Evolutionary conservation across 2,797 vertebrate genomes (phyloP).

Genomic region (Menidia menidia): DNA sequence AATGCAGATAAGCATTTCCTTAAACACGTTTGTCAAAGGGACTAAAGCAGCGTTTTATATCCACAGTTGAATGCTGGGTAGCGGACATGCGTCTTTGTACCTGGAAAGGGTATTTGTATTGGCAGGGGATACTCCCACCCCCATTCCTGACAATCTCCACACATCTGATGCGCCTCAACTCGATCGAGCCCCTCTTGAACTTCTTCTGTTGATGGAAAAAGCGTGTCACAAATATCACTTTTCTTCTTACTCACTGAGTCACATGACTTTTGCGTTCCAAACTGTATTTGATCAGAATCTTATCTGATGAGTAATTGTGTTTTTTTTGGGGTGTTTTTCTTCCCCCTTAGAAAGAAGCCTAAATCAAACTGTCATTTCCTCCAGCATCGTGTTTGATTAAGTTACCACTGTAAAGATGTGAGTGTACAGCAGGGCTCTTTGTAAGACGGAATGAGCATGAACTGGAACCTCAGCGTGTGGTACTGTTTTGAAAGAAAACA

Average conservation of each 20-base stretch:
- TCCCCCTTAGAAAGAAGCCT: too few species aligned
- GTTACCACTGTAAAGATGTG: neutral
- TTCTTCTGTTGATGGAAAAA: conserved; percentile 83
- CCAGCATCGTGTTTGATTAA: neutral
- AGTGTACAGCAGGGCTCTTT: neutral
- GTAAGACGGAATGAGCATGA: too few species aligned
- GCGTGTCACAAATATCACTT: neutral
- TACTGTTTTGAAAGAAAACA: too few species aligned
- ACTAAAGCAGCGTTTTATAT: neutral
- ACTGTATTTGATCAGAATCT: neutral
- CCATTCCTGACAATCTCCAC: conserved; percentile 92
- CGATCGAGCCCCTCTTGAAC: conserved; percentile 89
- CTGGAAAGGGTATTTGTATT: conserved; percentile 97
- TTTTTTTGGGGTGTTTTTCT: neutral
- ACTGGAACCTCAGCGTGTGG: too few species aligned
- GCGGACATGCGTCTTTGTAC: conserved; percentile 68
- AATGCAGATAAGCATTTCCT: neutral
- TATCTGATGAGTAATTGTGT: neutral
- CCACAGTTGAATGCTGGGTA: neutral
- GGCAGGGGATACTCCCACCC: conserved; percentile 87
- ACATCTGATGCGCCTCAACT: conserved; percentile 90
- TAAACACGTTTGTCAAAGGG: neutral
- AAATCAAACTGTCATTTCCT: neutral
- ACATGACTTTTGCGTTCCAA: too few species aligned
- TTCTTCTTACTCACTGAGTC: fast-evolving